phyloP scores from a whole-genome alignment of 92 coral and sea anemone species.

The Zoanthus sansibaricus region DNA sequence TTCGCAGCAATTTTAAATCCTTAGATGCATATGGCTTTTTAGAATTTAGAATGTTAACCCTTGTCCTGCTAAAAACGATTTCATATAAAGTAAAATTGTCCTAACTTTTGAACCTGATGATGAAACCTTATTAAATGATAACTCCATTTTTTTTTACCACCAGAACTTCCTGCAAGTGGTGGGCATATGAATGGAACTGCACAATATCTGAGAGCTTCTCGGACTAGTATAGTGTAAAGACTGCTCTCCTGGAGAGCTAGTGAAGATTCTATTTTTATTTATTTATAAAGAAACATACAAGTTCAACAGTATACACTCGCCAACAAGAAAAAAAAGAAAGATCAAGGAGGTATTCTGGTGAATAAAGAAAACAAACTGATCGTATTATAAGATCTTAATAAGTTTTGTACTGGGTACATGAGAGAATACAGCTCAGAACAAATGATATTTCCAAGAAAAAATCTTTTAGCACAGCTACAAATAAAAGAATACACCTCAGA shows the following conservation, averaged over 20 bases:
- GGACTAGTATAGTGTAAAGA: constrained; percentile 43
- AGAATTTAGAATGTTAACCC: too few species aligned
- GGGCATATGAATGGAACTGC: constrained; percentile 20
- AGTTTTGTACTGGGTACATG: constrained; percentile 47
- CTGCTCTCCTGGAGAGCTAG: neutral
- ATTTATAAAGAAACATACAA: neutral
- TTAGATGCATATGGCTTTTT: too few species aligned
- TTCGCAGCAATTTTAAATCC: too few species aligned
- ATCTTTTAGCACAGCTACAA: neutral
- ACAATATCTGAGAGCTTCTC: constrained; percentile 25
- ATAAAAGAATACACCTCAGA: neutral
- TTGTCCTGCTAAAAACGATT: too few species aligned
- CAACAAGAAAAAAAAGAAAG: neutral
- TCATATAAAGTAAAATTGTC: too few species aligned
- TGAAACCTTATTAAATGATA: too few species aligned
- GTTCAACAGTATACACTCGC: neutral
- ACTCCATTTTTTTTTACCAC: neutral
- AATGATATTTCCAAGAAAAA: neutral
- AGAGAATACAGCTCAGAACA: neutral
- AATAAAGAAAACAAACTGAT: constrained; percentile 22
- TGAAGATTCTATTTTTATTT: neutral
- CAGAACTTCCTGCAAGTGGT: constrained; percentile 18
- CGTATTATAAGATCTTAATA: constrained; percentile 13
- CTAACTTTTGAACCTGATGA: too few species aligned
- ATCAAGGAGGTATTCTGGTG: neutral